These are phyloP conservation scores for Drosophila infuscata DNA, from an alignment of 2,888 invertebrate genomes.

Conservation along the genomic window DNA sequence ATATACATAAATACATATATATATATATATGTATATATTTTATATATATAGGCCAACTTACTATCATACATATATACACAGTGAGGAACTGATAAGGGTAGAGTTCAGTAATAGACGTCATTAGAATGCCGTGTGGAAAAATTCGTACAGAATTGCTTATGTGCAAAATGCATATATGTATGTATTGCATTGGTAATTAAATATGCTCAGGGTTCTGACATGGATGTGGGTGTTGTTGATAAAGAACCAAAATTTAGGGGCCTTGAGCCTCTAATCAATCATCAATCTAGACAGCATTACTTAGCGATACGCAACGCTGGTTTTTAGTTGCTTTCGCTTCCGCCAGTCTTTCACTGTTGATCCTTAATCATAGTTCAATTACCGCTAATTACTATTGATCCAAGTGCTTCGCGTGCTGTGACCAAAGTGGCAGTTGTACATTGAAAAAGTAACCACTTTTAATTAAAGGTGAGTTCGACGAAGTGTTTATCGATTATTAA, in stretches of 20 bases:
- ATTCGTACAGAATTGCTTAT: background rate
- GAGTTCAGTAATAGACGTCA: conserved; percentile 29
- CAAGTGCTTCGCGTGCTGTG: conserved; percentile 14
- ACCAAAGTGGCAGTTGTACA: background rate
- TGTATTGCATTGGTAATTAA: conserved; percentile 16
- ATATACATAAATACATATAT: background rate
- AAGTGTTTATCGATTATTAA: conserved; percentile 10
- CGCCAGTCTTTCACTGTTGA: conserved; percentile 2
- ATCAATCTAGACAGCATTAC: conserved; percentile 23
- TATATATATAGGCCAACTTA: background rate
- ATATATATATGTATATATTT: conserved; percentile 7
- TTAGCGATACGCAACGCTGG: conserved; percentile 33
- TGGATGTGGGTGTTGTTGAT: conserved; percentile 11
- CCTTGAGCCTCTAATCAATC: background rate
- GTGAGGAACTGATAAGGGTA: conserved; percentile 44
- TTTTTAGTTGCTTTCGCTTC: background rate
- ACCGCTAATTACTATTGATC: conserved; percentile 31
- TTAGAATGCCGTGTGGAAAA: conserved; percentile 29
- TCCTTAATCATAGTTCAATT: conserved; percentile 33
- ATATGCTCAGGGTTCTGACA: conserved; percentile 9
- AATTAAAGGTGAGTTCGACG: background rate
- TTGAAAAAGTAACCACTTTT: conserved; percentile 10
- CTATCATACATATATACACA: background rate
- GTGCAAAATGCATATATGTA: conserved; percentile 20
- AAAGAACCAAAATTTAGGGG: conserved; percentile 1